Base-by-base conservation (phyloP, 2,797 vertebrate genomes). In the Poecilia gillii region DNA sequence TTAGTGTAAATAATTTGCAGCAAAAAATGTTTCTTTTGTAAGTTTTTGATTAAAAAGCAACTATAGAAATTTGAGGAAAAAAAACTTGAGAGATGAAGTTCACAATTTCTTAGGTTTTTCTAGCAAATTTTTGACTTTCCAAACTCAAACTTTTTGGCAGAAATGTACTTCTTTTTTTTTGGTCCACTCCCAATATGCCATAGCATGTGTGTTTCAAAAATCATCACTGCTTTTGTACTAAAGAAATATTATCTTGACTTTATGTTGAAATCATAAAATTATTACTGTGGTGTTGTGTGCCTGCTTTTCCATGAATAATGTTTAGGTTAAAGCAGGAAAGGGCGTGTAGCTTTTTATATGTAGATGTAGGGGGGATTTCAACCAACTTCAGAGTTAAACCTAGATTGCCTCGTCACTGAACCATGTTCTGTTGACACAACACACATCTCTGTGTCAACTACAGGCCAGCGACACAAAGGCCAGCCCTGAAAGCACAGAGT, bases 391-490 rank as follows among this genome's bases (percentile, higher is more conserved):
- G 28, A 51, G 57, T 86, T 73, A 28, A 51, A 18, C 36, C 45
- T 41, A 57, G 68, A 74, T 23, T 45, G 66, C 36, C 39, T 70
- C 6, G 81, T 84, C 85, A 85, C 75, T 91, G 85, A 90, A 81
- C 89, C 87, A 41, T 84, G 82, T 33, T 13, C 31, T 93, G 91
- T 90, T 91, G 85, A 91, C 84, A 87, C 68, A 90, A 64, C 81
- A 82, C 86, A 79, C 72, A 77, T 84, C 81, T 84, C 82, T 91
- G 86, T 86, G 86, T 92, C 86, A 89, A 90, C 90, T 81, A 74
- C 46, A 31, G 75, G 78, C 76, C 79, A 45, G 46, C 0, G 0
- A 83, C 84, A 90, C 89, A 90, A 87, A 81, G 66, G 80, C 83
- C 14, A 51, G 28, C 45, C n/a, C 41, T 73, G 25, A 64, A 76